Evolutionary conservation across 2,797 vertebrate genomes (phyloP), one percentile per base, ranked within the genome.

Genomic region (Cossypha dichroa): DNA sequence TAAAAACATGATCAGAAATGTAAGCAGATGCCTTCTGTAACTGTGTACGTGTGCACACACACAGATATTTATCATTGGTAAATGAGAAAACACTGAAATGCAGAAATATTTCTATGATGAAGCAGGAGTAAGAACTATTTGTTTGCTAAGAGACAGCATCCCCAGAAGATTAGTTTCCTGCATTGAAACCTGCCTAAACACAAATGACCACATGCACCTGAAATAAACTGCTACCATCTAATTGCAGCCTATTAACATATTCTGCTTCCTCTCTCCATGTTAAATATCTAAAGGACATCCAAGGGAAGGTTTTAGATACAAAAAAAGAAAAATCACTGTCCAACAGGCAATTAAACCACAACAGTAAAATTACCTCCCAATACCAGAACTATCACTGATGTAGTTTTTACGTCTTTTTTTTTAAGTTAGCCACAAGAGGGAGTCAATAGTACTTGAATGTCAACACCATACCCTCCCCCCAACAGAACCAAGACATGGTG

Each of bases 381-480:
- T 9, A 40, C 14, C 11, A 9, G 17, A 84, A 55, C 8, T 4
- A 52, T 13, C 7, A 9, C 8, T 3, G 5, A 31, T 8, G 17
- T 6, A 28, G 16, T 68, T 60, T 36, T 28, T 21, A 43, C 8
- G 28, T 45, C 25, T 7, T 54, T 36, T 15, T 15, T 36, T 64
- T n/a, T 2, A 28, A 21, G 15, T 23, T 25, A 75, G 43, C 89
- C 94, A 93, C 86, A 46, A 96, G 94, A 94, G 93, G 96, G 96
- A 94, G 93, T 78, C 84, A 56, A 62, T 2, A 45, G 59, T 10
- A 77, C 33, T 74, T 6, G 49, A 78, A 85, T 40, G 59, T 13
- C 55, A 66, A 13, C 67, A 48, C 8, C 9, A 23, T 20, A 29
- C 54, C 68, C 33, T 14, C 7, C 63, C n/a, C 16, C n/a, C 56